Base-by-base conservation (phyloP, 2,113 vertebrate genomes). In the Lophochroa leadbeateri region DNA sequence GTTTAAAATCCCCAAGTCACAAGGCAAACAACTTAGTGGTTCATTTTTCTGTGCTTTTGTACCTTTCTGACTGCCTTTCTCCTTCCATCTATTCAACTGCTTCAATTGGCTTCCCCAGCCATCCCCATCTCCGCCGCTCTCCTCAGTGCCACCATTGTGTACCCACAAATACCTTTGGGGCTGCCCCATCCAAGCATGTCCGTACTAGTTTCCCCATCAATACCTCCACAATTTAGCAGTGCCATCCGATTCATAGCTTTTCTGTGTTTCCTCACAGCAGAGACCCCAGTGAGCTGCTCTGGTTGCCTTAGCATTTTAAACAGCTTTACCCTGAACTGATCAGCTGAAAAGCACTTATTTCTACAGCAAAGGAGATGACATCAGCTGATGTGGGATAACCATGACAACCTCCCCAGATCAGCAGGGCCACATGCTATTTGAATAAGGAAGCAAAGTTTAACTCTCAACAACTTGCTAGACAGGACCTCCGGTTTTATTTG, bases 351-450 rank as follows among this genome's bases (percentile, higher is more conserved):
- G 94, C 53, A 1, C 86, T 92, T 85, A 39, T 96, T 92, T 70
- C 84, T 68, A 77, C 92, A 96, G 96, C 96, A 96, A 97, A 91
- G 93, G 87, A 91, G 94, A 97, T 97, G 97, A 97, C 97, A 97
- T 97, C 97, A 97, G 96, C 97, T 96, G 88, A 94, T 96, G 96
- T 14, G 23, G 93, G 89, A 96, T 97, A 96, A 93, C 98, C 97
- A 97, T 96, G 97, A 96, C 96, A 96, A 97, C 97, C 88, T 96
- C 81, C 90, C 58, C 79, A 88, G 88, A 92, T 75, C 94, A 96
- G 88, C 96, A 89, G 79, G 85, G 91, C 89, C 83, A 91, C 93
- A 91, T 50, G 88, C 84, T 75, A 41, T 94, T 95, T 96, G 95
- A 97, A 97, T 95, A 65, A 93, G 72, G 52, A 86, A 90, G 93